Conservation (phyloP, 2,113 vertebrate genomes). For the Microtus montanus region DNA sequence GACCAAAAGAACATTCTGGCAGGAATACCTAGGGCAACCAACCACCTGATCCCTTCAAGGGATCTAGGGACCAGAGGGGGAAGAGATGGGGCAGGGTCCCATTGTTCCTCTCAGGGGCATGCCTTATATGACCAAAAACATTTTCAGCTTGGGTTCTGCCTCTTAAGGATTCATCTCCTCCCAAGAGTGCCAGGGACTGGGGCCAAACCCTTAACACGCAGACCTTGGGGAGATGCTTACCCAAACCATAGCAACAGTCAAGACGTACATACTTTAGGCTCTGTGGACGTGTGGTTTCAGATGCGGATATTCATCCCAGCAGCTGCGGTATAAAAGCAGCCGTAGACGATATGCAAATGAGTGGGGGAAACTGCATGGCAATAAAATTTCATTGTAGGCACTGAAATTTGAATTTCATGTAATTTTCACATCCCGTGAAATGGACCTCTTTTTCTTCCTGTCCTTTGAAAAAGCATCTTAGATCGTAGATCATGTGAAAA, state of each 20-base stretch:
- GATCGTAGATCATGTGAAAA: neutral
- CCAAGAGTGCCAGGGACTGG: neutral
- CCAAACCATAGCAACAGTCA: neutral
- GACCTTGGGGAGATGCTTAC: neutral
- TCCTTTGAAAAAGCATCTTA: constrained; percentile 10
- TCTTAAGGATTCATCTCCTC: neutral
- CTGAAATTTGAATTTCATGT: constrained; percentile 8
- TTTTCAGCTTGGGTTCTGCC: neutral
- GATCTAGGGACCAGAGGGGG: neutral
- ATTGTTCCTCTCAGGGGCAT: neutral
- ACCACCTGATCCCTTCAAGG: neutral
- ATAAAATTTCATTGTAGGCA: neutral
- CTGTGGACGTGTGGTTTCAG: neutral
- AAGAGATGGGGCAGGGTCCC: neutral
- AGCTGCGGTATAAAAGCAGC: neutral
- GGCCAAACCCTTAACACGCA: neutral
- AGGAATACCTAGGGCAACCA: neutral
- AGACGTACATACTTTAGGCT: neutral
- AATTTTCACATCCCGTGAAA: neutral
- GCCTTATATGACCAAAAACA: neutral
- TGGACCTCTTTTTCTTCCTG: neutral
- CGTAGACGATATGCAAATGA: neutral
- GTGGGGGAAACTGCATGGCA: neutral
- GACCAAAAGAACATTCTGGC: no score
- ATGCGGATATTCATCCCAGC: neutral